Percentiles rank a stretch among this genome's conserved stretches.
Evolutionary conservation across 2,113 vertebrate species (phyloP).

Genomic region (Toxostoma redivivum): DNA sequence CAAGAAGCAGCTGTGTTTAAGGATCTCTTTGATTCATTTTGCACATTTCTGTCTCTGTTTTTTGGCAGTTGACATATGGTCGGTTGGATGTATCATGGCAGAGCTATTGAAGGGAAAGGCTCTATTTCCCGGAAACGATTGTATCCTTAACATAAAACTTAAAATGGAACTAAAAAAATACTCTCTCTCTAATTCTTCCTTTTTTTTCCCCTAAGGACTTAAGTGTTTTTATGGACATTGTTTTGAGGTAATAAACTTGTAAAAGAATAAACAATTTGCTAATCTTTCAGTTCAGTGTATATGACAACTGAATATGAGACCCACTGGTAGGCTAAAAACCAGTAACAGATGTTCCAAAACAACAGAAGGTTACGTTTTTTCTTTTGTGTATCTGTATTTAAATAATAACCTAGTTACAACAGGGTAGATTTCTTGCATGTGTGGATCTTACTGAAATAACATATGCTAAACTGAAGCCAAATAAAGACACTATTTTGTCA

Average conservation of each 20-base stretch:
- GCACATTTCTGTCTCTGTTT: neutral
- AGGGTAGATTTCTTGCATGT: neutral
- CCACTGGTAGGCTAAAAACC: neutral
- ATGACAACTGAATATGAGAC: neutral
- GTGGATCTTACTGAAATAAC: neutral
- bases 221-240: neutral
- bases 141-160: constrained; percentile 85
- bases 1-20: neutral
- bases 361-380: neutral
- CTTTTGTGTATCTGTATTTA: constrained; percentile 19
- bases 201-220: neutral
- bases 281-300: neutral
- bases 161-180: neutral
- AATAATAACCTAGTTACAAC: constrained; percentile 16
- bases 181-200: neutral
- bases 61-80: constrained; percentile 96
- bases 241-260: neutral
- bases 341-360: neutral
- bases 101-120: constrained; percentile 95
- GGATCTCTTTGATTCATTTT: neutral
- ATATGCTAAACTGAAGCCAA: neutral
- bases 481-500: neutral
- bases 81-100: constrained; percentile 98
- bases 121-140: constrained; percentile 94
- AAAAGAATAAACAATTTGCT: neutral